Evolutionary conservation across 2,888 invertebrate species (phyloP), one percentile per base, ranked within the genome.

Genomic region (Eumerus sabulonum): DNA sequence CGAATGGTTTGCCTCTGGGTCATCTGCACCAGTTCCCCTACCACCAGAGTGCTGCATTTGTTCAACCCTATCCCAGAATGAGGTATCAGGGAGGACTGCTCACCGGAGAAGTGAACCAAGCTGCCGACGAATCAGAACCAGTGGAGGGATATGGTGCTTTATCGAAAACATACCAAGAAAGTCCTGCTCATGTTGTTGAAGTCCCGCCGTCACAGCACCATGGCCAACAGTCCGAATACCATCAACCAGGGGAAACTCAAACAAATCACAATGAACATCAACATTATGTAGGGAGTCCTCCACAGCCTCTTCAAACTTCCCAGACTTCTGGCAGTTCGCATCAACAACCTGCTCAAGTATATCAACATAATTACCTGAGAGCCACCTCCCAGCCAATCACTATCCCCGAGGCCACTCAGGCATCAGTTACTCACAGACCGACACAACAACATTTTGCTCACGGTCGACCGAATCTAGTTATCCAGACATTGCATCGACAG

Each of bases 1-100:
- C 82, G 18, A 82, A 82, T 59, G 85, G 81, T 17, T 70, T 74
- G 9, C 79, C 79, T 16, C 35, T 68, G 9, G 73, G 73, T 1
- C 54, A 66, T 9, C 38, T 70, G 11, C 60, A 16, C 16, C 67
- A 56, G 17, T 59, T 48, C 13, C 63, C 76, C 1, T 59, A 53
- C 9, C 16, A 56, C 2, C 48, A 16, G 9, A 19, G 40, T 7
- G 42, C 45, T 12, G 38, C 36, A 16, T 7, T 45, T 18, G 53
- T 47, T 7, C 63, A 45, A 36, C 12, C 42, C 5, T 79, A 79
- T 19, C 74, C 79, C 9, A 74, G 79, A 13, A 73, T 79, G 79
- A 64, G 79, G 51, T 66, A 79, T 18, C 79, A 79, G 48, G 79
- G 77, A 2, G 51, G 59, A 11, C 67, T 79, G 1, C 45, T 74